Base-by-base conservation (phyloP, 1,140 invertebrate species). In the Heliconius congener region DNA sequence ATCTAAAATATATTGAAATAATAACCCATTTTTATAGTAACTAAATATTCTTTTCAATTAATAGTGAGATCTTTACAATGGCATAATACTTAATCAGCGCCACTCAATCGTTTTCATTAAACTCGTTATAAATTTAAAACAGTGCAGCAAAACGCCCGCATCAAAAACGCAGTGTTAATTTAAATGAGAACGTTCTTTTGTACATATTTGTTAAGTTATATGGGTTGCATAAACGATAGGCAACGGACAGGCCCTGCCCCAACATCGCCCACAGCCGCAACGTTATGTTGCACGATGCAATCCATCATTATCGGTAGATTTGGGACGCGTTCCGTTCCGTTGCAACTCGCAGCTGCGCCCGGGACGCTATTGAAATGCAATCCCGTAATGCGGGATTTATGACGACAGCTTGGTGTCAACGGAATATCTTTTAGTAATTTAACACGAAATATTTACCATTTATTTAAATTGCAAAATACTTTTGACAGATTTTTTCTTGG, bases 211-310 rank as follows among this genome's bases (percentile, higher is more conserved):
- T 81, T 57, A 81, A 81, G 74, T 81, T 82, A 83, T 87, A 88
- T 89, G 87, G 73, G 83, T 87, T 88, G 86, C 85, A 91, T 87
- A 88, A 88, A 84, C 76, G 83, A 81, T 87, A 86, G 88, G 89
- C 91, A 92, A 85, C 90, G 89, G 90, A 92, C 90, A 91, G 88
- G 90, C 84, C 89, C 90, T 94, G 89, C 90, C 90, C 77, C 89
- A 92, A 90, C 85, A 80, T 85, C 87, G 88, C 87, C 85, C 88
- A 87, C 89, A 77, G 77, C 71, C 74, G 71, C 70, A 71, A 74
- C 79, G 71, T 57, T 55, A 66, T 73, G 80, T 90, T 90, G 88
- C 90, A 91, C 90, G 91, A 91, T 90, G 86, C 90, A 84, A 90
- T 91, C 71, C 76, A 77, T 77, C 76, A 81, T 81, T 83, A 83